These are phyloP conservation scores for Coccyzus lansbergi DNA, from an alignment of 2,797 vertebrate genomes.

Conservation along the genomic window DNA sequence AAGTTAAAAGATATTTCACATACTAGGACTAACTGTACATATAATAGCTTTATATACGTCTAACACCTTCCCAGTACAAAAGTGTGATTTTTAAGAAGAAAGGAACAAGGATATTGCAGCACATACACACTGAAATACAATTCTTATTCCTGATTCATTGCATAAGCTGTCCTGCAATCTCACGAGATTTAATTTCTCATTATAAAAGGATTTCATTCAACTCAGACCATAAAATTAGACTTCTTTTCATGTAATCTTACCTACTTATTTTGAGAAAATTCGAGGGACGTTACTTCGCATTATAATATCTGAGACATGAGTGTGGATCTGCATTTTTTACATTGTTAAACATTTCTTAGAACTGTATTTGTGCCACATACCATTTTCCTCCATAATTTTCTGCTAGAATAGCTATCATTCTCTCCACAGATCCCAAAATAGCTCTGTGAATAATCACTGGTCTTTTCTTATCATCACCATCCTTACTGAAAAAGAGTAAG, in stretches of 20 bases:
- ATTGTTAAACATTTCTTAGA: neutral
- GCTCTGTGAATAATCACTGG: constrained; percentile 98
- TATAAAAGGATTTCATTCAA: neutral
- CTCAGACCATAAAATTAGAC: neutral
- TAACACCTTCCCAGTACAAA: neutral
- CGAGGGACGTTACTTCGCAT: neutral
- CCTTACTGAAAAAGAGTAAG: constrained; percentile 70
- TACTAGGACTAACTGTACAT: neutral
- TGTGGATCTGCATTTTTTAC: neutral
- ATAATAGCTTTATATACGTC: neutral
- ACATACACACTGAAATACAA: neutral
- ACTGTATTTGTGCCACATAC: constrained; percentile 71
- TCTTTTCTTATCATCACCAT: constrained; percentile 86
- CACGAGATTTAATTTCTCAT: neutral
- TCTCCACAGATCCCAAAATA: constrained; percentile 92
- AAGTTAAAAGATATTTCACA: neutral
- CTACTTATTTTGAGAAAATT: neutral
- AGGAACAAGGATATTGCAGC: neutral
- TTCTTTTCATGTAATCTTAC: neutral
- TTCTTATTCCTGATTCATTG: neutral
- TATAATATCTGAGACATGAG: neutral
- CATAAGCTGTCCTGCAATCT: neutral
- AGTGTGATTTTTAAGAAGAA: neutral
- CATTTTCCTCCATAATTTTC: constrained; percentile 96
- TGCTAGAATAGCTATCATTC: constrained; percentile 95